Evolutionary conservation across 2,888 invertebrate species (phyloP).

Genomic region (Agrypnus murinus): DNA sequence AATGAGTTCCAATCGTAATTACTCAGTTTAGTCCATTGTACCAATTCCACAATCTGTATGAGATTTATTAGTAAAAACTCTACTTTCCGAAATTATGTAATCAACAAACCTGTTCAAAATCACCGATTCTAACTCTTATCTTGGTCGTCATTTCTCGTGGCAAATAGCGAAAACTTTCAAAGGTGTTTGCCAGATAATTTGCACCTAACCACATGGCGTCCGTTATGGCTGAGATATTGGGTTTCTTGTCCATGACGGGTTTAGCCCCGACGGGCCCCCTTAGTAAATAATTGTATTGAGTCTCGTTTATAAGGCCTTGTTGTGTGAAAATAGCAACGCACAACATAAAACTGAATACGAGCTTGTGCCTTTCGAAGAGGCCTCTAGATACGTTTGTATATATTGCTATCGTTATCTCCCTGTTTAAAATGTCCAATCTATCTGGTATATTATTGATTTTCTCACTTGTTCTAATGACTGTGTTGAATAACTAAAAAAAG

Average conservation of each 20-base stretch:
- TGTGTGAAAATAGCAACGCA: slow-evolving; percentile 84
- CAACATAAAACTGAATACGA: slow-evolving; percentile 90
- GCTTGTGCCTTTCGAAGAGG: slow-evolving; percentile 92
- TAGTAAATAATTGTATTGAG: slow-evolving; percentile 86
- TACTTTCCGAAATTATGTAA: no score
- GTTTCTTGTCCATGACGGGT: slow-evolving; percentile 75
- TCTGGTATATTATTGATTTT: slow-evolving; percentile 78
- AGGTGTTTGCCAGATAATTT: slow-evolving; percentile 77
- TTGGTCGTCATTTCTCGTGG: slow-evolving; percentile 73
- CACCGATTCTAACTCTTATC: slow-evolving; percentile 77
- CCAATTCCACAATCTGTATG: slow-evolving; percentile 17
- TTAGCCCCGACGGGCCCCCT: slow-evolving; percentile 80
- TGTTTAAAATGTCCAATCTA: slow-evolving; percentile 81
- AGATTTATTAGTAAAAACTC: no score
- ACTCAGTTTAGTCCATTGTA: slow-evolving; percentile 44
- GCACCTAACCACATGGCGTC: slow-evolving; percentile 82
- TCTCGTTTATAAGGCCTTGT: slow-evolving; percentile 74
- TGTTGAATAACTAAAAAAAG: slow-evolving; percentile 81
- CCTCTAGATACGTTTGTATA: slow-evolving; percentile 93
- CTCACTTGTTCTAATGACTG: slow-evolving; percentile 85
- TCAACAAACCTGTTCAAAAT: slow-evolving; percentile 74
- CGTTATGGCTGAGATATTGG: slow-evolving; percentile 76
- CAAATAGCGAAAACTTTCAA: slow-evolving; percentile 75
- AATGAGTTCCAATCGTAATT: slow-evolving; percentile 77
- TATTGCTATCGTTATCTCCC: slow-evolving; percentile 86